These are phyloP conservation scores for Hylaeus volcanicus DNA, from an alignment of 1,140 invertebrate genomes.

Conservation along the genomic window DNA sequence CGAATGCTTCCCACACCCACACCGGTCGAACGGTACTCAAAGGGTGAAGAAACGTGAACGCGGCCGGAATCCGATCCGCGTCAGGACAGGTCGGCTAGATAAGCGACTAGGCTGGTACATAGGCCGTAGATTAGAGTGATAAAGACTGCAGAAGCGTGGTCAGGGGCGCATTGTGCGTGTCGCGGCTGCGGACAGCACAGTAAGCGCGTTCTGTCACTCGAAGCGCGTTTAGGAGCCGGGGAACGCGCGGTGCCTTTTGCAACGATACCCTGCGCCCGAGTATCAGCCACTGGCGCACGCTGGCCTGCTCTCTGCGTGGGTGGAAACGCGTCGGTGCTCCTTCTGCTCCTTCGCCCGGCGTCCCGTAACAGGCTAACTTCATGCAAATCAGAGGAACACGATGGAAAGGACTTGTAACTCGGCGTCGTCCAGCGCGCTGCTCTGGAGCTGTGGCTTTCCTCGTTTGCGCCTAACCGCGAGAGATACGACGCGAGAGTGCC, in stretches of 20 bases:
- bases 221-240: conserved; percentile 48
- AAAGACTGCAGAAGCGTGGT: conserved; percentile 54
- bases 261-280: conserved; percentile 34
- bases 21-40: too few species aligned
- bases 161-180: conserved; percentile 62
- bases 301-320: conserved; percentile 53
- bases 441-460: not conserved
- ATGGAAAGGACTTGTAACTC: conserved; percentile 34
- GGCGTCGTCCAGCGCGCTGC: not conserved
- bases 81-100: too few species aligned
- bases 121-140: conserved; percentile 65
- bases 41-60: too few species aligned
- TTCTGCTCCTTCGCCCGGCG: conserved; percentile 22
- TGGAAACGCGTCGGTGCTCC: conserved; percentile 44
- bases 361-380: conserved; percentile 47
- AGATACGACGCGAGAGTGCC: not conserved
- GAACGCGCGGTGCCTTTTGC: conserved; percentile 69
- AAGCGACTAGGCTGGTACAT: conserved; percentile 3
- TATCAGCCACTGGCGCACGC: conserved; percentile 38
- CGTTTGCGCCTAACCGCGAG: not conserved
- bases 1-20: too few species aligned
- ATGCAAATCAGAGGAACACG: conserved; percentile 45
- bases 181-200: conserved; percentile 64
- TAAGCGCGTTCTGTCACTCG: conserved; percentile 69
- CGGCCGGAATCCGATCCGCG: not conserved